Evolutionary conservation across 2,888 invertebrate species (phyloP).

Genomic region (Congeria kusceri): DNA sequence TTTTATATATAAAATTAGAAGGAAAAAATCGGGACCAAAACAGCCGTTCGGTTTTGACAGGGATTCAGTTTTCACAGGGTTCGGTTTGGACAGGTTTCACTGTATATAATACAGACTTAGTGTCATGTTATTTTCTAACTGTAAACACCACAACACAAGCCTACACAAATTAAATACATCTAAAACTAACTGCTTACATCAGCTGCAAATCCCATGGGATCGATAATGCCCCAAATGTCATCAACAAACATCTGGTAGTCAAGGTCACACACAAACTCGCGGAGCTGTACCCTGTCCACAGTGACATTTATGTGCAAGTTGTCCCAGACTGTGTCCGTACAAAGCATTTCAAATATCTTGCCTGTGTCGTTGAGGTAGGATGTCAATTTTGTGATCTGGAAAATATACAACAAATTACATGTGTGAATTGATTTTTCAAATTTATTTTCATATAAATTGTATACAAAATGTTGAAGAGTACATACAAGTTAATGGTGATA

Average conservation of each 20-base stretch:
- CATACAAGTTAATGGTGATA: too few species aligned
- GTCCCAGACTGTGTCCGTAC: conserved; percentile 20
- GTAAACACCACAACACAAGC: neutral
- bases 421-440: too few species aligned
- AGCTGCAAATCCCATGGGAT: conserved; percentile 20
- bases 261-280: conserved; percentile 65
- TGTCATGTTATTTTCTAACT: too few species aligned
- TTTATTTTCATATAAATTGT: too few species aligned
- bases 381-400: neutral
- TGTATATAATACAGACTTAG: too few species aligned
- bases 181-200: conserved; percentile 6
- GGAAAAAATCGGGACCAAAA: too few species aligned
- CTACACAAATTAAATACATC: neutral
- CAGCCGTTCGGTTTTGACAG: too few species aligned
- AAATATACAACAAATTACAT: too few species aligned
- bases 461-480: too few species aligned
- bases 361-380: conserved; percentile 7
- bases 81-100: too few species aligned
- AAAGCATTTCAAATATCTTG: conserved; percentile 5
- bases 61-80: too few species aligned
- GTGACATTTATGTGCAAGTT: neutral
- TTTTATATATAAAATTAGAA: too few species aligned
- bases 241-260: conserved; percentile 59
- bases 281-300: conserved; percentile 65
- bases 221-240: conserved; percentile 41